These are phyloP conservation scores for Polyodon spathula DNA, from an alignment of 2,113 vertebrate species.

Conservation along the genomic window DNA sequence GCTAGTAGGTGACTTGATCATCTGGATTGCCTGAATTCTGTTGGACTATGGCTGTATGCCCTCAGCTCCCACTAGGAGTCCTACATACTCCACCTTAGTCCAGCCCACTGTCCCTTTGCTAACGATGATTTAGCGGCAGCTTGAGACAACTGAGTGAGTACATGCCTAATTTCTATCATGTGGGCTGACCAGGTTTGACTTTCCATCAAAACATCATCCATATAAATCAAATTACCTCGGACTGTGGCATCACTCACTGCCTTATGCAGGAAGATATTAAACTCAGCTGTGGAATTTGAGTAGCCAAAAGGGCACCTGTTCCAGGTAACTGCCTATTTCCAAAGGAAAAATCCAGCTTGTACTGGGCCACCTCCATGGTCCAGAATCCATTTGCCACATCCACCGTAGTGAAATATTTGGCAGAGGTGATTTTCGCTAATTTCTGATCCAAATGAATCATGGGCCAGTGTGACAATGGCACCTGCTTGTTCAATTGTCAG, in stretches of 20 bases:
- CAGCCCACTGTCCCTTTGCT: no score
- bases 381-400: background rate
- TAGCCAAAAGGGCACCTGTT: no score
- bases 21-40: background rate
- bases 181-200: no score
- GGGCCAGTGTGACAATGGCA: background rate
- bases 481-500: background rate
- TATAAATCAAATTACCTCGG: no score
- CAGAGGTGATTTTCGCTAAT: no score
- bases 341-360: background rate
- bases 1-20: slow-evolving; percentile 1
- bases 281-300: no score
- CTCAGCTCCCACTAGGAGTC: background rate
- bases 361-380: background rate
- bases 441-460: background rate
- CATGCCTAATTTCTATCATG: background rate
- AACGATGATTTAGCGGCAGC: background rate
- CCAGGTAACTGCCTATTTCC: no score
- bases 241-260: no score
- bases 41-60: slow-evolving; percentile 11
- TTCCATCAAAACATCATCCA: no score
- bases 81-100: no score
- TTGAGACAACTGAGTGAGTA: background rate
- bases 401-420: no score
- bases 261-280: no score